Base-by-base conservation (phyloP, 2,888 invertebrate species). In the Cantharis rufa region DNA sequence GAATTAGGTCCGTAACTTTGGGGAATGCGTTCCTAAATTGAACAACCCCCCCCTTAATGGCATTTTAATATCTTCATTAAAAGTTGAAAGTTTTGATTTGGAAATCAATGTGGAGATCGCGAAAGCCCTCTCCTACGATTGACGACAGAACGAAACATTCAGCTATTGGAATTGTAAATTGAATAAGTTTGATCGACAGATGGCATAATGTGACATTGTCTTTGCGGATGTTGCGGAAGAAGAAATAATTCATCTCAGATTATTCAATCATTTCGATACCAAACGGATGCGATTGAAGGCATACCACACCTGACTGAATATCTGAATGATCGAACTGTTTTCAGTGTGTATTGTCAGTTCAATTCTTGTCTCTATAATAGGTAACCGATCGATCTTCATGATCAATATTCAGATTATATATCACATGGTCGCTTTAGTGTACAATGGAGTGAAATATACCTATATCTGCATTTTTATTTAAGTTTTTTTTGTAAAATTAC, bases 1-100 rank as follows among this genome's bases (percentile, higher is more conserved):
- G 78, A 78, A 70, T 79, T 78, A 78, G 27, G 16, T 63, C 69
- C 64, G 13, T 18, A 62, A 68, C 28, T 70, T 70, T 64, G 61
- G 27, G 72, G 68, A 70, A 66, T 15, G n/a, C 64, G 24, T n/a
- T 66, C 13, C 18, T 66, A 66, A 66, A 66, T 66, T 66, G n/a
- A 48, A 48, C 48, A 48, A 48, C 48, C 48, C 7, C n/a, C n/a
- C 48, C n/a, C 48, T 48, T 48, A n/a, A 48, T n/a, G 7, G 48
- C 48, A 48, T 48, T 48, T 48, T 48, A 48, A 48, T 48, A n/a
- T 48, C 48, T n/a, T 48, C 48, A 48, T 48, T 48, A 48, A 48
- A 48, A 48, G 48, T 48, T 48, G 48, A 7, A n/a, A 48, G n/a
- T 48, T 48, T 48, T 48, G 5, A n/a, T 48, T 48, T n/a, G 2